Evolutionary conservation across 2,797 vertebrate species (phyloP), one percentile per base, ranked within the genome.

Genomic region (Heteromormyrus szaboi): DNA sequence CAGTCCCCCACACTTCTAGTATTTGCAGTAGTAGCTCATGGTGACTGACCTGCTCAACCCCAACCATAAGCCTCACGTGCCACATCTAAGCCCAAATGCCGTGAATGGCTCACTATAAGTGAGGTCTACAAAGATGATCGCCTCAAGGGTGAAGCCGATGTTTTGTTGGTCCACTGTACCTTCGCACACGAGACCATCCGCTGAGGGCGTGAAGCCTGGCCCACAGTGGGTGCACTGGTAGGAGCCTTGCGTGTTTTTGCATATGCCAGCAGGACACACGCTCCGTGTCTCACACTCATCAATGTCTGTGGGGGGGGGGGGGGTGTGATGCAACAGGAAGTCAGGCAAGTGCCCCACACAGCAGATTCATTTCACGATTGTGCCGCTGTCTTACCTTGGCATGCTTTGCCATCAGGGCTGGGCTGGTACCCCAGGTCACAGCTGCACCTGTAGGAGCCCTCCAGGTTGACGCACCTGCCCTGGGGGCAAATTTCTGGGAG

Each of bases 211-310:
- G 88, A 97, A 98, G 89, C 98, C 97, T 0, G 94, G 65, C 22
- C 95, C 94, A 88, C 97, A 99, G 90, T 93, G 91, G 53, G 93
- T 94, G 89, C 97, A 98, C 91, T 94, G 93, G 90, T 96, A 98
- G 68, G 97, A 98, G 86, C 97, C 98, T 56, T 96, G 94, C 0
- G 95, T 96, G 94, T 98, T 98, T 90, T 95, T 93, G 91, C 97
- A 98, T 90, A 97, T 92, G 0, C 95, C 95, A 37, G 90, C 92
- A 0, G 91, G 91, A 93, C 95, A 96, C 87, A 94, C 11, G 90
- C 94, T 92, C 6, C 88, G 93, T 46, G 94, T 94, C 48, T 92
- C 85, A 33, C 97, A 97, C 91, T 95, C 94, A 2, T 94, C 90
- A 14, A 94, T 89, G 90, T 94, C 93, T 88, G 50, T 68, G 53